Percentiles rank a stretch among this genome's conserved stretches.
These are phyloP conservation scores for Drosophila nigromelanica DNA, from an alignment of 1,140 invertebrate genomes.

Conservation along the genomic window DNA sequence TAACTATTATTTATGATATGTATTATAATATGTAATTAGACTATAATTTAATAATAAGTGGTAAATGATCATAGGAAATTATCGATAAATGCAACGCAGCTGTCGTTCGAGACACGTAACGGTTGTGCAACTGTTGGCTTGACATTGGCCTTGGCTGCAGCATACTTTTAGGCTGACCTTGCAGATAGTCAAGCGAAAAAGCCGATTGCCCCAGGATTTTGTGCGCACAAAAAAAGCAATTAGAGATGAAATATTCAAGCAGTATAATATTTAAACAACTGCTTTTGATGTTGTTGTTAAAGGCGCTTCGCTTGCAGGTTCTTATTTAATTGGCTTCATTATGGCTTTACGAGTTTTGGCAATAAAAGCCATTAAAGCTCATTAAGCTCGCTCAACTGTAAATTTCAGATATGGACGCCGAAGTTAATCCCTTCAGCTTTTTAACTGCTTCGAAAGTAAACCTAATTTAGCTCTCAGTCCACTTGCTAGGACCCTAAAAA, in stretches of 20 bases:
- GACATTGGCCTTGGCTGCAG: conserved; percentile 40
- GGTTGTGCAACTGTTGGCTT: conserved; percentile 34
- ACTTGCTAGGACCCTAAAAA: conserved; percentile 2
- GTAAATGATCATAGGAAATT: not conserved
- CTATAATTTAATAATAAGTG: not conserved
- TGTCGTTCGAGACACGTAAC: conserved; percentile 22
- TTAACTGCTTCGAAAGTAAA: conserved; percentile 32
- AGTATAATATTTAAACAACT: conserved; percentile 27
- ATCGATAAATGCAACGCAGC: conserved; percentile 21
- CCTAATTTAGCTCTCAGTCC: conserved; percentile 13
- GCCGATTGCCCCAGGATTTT: conserved; percentile 1
- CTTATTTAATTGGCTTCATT: conserved; percentile 40
- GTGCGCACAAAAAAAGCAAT: not conserved
- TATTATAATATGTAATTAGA: not conserved
- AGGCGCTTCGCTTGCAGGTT: not conserved
- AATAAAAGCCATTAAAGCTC: conserved; percentile 62
- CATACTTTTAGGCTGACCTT: conserved; percentile 48
- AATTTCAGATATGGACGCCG: conserved; percentile 48
- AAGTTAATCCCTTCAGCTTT: conserved; percentile 40
- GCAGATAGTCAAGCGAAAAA: not conserved
- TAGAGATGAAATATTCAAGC: conserved; percentile 18
- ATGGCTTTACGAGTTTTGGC: conserved; percentile 11
- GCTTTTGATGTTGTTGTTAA: conserved; percentile 30
- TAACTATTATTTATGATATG: not conserved
- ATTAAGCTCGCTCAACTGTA: conserved; percentile 60